Evolutionary conservation across 2,113 vertebrate species (phyloP).

Genomic region (Corythaeola cristata): DNA sequence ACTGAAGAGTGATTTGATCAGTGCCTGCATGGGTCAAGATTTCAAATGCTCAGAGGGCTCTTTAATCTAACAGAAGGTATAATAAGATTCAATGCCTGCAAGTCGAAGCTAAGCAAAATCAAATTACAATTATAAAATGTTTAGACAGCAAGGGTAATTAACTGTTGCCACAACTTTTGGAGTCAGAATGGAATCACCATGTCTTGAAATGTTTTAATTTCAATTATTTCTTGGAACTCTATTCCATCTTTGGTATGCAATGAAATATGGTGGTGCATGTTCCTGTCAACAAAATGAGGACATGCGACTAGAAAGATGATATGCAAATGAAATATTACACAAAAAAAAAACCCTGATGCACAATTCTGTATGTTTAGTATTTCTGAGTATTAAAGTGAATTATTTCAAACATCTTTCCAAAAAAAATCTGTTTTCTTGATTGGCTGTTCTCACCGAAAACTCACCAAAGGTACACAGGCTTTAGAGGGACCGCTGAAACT

Average conservation of each 20-base stretch:
- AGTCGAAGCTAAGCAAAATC: not conserved
- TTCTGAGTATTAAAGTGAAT: not conserved
- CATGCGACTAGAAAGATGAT: not conserved
- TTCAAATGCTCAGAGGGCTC: constrained; percentile 38
- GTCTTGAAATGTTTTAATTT: not conserved
- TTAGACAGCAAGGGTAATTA: constrained; percentile 44
- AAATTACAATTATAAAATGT: constrained; percentile 41
- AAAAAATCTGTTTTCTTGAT: not conserved
- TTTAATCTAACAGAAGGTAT: constrained; percentile 48
- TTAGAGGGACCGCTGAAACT: not conserved
- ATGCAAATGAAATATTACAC: not conserved
- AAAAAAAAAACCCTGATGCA: not conserved
- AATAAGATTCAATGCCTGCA: constrained; percentile 22
- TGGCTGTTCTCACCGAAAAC: not conserved
- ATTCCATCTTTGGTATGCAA: not conserved
- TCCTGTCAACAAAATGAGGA: not conserved
- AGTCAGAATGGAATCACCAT: not conserved
- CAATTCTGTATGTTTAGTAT: not conserved
- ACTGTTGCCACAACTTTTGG: not conserved
- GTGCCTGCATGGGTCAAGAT: constrained; percentile 21
- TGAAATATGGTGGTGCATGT: not conserved
- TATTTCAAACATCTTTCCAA: not conserved
- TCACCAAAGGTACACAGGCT: not conserved
- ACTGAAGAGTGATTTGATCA: constrained; percentile 50
- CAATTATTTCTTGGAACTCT: not conserved